Base-by-base conservation (phyloP, 2,113 vertebrate species). In the Xenopus laevis region DNA sequence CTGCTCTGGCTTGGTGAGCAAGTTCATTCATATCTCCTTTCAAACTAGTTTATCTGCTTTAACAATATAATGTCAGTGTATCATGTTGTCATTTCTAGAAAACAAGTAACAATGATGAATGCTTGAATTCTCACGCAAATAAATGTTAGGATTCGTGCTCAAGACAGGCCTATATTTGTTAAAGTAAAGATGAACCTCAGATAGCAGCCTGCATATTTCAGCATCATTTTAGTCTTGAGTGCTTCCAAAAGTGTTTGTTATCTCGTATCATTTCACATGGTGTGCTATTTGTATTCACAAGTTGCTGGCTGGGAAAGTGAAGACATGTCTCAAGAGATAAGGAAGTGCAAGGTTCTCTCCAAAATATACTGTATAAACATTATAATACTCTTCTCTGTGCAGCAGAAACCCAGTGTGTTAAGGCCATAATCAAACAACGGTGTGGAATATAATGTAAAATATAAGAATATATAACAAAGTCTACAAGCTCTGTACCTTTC, bases 271-370 rank as follows among this genome's bases (percentile, higher is more conserved):
- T 72, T 66, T 78, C 59, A 50, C 71, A 73, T 46, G 71, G 13
- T 68, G 46, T 68, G 46, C 65, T 71, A 33, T 65, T 74, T 59
- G 64, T 46, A 0, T 72, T 78, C 6, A 0, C 53, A 57, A 10
- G 0, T 74, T 81, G 64, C 0, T 2, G 69, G 71, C 71, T 74
- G 76, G 61, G 13, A 10, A 57, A 81, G 69, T 0, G 7, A 79
- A 80, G 81, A 79, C 83, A 79, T 77, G 74, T 63, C 65, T 18
- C 44, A 40, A 20, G 64, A 72, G 72, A 72, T 65, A 77, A 78
- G 80, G 66, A 21, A 46, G 21, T 27, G 21, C 13, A 55, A 65
- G 44, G 52, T 11, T 59, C 50, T 30, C 40, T n/a, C 40, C 16
- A 68, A 65, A 63, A 64, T 55, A 72, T 68, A 63, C 61, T 46